Base-by-base conservation (phyloP, 1,140 invertebrate genomes). In the Portunus trituberculatus region DNA sequence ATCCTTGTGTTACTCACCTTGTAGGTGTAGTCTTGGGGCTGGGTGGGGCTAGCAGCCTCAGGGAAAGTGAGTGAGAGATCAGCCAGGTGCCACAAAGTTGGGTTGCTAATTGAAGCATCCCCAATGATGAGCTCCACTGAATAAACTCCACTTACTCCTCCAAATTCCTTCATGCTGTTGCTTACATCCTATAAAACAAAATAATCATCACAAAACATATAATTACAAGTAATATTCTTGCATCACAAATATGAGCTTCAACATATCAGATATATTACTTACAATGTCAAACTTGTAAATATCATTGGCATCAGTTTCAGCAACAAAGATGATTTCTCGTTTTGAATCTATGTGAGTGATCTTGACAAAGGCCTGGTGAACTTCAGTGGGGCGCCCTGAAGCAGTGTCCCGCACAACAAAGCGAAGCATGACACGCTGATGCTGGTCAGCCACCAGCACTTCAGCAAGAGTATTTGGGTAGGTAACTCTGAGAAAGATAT, bases 201-300 rank as follows among this genome's bases (percentile, higher is more conserved):
- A 31, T 59, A 10, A 14, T 59, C 52, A 59, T 59, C 52, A 59
- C 16, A 20, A 4, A 20, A 92, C 28, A 83, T 16, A 96, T 76
- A 16, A 87, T 0, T 10, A 92, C 28, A 83, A 25, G 95, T 76
- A 16, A 87, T 0, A 91, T 10, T 6, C 46, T 4, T 52, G 4
- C n/a, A 91, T 48, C 16, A 46, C n/a, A 48, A 25, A 12, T 32
- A 3, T 10, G 12, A 59, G 12, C 52, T 20, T 59, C 52, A 59
- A 59, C 52, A 12, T 59, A 59, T 59, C 52, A 59, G 25, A 14
- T n/a, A 45, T 8, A 46, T 29, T 87, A 97, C 97, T 97, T 97
- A 99, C 98, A 97, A 99, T 97, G 96, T 99, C 99, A 96, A 99
- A 98, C 97, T 98, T 99, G 96, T 99, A 99, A n/a, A 98, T 97